Percentiles rank a stretch among this genome's conserved stretches.
phyloP scores from a whole-genome alignment of 2,888 invertebrate species.

The Hofmannophila pseudospretella region DNA sequence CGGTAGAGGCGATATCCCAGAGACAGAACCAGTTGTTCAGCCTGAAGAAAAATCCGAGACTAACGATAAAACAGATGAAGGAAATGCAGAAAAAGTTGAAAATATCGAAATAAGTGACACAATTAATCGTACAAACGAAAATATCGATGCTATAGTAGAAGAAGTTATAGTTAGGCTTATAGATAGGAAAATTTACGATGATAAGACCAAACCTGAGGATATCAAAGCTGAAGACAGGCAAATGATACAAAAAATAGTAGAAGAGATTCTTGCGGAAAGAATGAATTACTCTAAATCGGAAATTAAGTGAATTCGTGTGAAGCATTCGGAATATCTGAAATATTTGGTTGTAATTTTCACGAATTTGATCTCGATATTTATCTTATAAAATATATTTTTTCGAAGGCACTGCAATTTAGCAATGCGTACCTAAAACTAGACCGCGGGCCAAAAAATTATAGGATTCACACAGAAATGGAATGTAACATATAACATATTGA shows the following conservation, averaged over 20 bases:
- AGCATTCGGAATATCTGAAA: conserved; percentile 14
- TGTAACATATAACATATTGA: no score
- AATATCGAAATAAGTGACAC: conserved; percentile 6
- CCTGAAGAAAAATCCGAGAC: conserved; percentile 7
- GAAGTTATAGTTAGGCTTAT: conserved; percentile 65
- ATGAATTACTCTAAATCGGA: conserved; percentile 51
- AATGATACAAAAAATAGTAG: conserved; percentile 67
- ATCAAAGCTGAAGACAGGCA: conserved; percentile 61
- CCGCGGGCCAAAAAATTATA: no score
- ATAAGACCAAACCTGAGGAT: conserved; percentile 70
- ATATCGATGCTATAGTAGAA: conserved; percentile 66
- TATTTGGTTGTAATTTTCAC: conserved; percentile 5
- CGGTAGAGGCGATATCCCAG: conserved; percentile 52
- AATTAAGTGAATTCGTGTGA: conserved; percentile 23
- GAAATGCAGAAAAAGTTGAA: background rate
- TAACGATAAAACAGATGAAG: conserved; percentile 1
- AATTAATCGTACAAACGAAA: conserved; percentile 39
- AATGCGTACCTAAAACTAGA: background rate
- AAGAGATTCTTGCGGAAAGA: conserved; percentile 64
- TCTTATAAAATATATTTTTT: background rate
- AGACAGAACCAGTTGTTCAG: conserved; percentile 27
- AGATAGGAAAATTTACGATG: conserved; percentile 73
- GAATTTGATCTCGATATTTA: conserved; percentile 5
- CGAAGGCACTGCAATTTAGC: background rate
- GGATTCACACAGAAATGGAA: no score